Evolutionary conservation across 2,113 vertebrate genomes (phyloP).

Genomic region (Hepsetus odoe): DNA sequence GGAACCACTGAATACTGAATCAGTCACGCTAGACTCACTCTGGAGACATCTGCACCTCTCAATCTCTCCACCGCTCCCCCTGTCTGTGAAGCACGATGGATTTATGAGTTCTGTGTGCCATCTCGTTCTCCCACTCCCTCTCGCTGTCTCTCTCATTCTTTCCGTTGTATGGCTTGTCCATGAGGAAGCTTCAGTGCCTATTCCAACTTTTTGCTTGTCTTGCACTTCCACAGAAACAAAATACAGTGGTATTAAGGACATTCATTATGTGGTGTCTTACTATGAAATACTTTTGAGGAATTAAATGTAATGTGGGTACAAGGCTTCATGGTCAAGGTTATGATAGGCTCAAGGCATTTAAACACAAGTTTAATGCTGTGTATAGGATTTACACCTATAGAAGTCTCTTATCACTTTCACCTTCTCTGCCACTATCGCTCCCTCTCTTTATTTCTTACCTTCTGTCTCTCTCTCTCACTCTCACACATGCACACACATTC

Average conservation of each 20-base stretch:
- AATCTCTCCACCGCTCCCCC: slow-evolving; percentile 39
- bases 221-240: slow-evolving; percentile 18
- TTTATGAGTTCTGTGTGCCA: slow-evolving; percentile 36
- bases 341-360: slow-evolving; percentile 13
- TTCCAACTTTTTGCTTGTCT: slow-evolving; percentile 10
- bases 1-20: slow-evolving; percentile 44
- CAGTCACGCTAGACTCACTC: slow-evolving; percentile 44
- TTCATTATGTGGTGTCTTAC: slow-evolving; percentile 4
- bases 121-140: neutral
- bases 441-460: no score
- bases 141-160: neutral
- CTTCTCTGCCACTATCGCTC: no score
- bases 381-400: neutral
- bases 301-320: slow-evolving; percentile 4
- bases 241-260: slow-evolving; percentile 18
- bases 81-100: slow-evolving; percentile 41
- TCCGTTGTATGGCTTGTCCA: slow-evolving; percentile 27
- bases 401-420: neutral
- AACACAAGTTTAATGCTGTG: neutral
- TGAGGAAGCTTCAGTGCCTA: slow-evolving; percentile 13
- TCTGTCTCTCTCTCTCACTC: neutral
- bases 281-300: slow-evolving; percentile 12
- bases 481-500: neutral
- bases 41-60: slow-evolving; percentile 44
- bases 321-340: neutral